A percentile compares a stretch with the other conserved stretches of the same genome.
phyloP scores from a whole-genome alignment of 2,888 invertebrate species.

The Dryadula phaetusa region DNA sequence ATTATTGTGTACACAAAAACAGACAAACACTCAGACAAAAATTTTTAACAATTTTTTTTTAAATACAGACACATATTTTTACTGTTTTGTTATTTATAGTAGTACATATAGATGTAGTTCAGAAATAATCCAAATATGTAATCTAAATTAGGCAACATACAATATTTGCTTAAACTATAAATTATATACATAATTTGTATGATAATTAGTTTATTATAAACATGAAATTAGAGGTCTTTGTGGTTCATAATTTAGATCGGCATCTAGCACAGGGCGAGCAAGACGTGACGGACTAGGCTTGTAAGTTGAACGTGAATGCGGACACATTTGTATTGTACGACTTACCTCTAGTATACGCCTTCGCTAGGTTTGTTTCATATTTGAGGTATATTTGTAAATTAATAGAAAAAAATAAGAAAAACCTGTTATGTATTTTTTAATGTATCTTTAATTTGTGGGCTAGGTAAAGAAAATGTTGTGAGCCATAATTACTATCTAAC shows the following conservation, averaged over 20 bases:
- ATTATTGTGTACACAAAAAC: too few species aligned
- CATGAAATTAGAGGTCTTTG: conserved; percentile 27
- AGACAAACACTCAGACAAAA: too few species aligned
- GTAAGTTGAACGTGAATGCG: conserved; percentile 50
- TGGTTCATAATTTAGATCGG: conserved; percentile 61
- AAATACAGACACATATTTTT: too few species aligned
- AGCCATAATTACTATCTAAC: too few species aligned
- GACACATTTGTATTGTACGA: conserved; percentile 47
- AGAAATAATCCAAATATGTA: too few species aligned
- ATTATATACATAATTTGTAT: conserved; percentile 10
- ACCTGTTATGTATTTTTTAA: too few species aligned
- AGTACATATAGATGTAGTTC: too few species aligned
- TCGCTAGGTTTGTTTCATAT: conserved; percentile 30
- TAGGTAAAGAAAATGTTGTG: too few species aligned
- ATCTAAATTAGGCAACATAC: background rate
- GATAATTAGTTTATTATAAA: conserved; percentile 4
- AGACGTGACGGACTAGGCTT: conserved; percentile 52
- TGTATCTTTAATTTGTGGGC: too few species aligned
- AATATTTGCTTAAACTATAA: background rate
- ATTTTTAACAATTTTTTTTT: too few species aligned
- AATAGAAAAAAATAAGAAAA: background rate
- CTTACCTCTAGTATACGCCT: conserved; percentile 36
- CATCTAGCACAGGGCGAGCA: conserved; percentile 63
- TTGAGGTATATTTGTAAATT: conserved; percentile 24
- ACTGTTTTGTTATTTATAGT: too few species aligned